Conservation (phyloP, 1,140 invertebrate genomes). For the Nasonia vitripennis region DNA sequence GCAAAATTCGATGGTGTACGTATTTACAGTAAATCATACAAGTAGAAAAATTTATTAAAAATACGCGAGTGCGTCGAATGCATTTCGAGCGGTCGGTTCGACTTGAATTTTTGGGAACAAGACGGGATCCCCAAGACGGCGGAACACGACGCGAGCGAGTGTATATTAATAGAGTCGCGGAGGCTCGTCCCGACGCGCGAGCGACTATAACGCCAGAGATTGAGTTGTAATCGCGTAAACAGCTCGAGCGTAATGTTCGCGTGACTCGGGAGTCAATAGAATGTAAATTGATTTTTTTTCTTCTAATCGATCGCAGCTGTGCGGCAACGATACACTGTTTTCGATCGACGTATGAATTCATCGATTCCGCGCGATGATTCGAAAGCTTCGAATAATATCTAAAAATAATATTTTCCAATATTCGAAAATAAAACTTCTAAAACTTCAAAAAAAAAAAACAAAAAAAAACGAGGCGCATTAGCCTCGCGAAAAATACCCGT, state of each 20-base stretch:
- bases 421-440: too few relatives aligned
- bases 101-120: neutral
- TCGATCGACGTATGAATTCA: neutral
- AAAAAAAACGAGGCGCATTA: too few relatives aligned
- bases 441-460: neutral
- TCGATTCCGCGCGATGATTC: neutral
- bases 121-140: neutral
- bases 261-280: neutral
- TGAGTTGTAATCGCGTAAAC: neutral
- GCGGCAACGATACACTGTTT: neutral
- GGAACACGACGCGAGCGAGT: neutral
- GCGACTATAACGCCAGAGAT: neutral
- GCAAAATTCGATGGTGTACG: too few relatives aligned
- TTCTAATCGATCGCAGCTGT: too few relatives aligned
- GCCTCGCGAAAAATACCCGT: too few relatives aligned
- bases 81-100: too few relatives aligned
- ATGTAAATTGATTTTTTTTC: too few relatives aligned
- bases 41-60: too few relatives aligned
- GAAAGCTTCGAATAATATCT: too few relatives aligned
- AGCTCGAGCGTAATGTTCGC: neutral
- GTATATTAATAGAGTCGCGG: conserved; percentile 34
- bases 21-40: too few relatives aligned
- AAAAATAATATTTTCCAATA: too few relatives aligned
- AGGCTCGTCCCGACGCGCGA: conserved; percentile 19
- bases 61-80: neutral